Base-by-base conservation (phyloP, 2,888 invertebrate genomes). In the Drosophila eohydei region DNA sequence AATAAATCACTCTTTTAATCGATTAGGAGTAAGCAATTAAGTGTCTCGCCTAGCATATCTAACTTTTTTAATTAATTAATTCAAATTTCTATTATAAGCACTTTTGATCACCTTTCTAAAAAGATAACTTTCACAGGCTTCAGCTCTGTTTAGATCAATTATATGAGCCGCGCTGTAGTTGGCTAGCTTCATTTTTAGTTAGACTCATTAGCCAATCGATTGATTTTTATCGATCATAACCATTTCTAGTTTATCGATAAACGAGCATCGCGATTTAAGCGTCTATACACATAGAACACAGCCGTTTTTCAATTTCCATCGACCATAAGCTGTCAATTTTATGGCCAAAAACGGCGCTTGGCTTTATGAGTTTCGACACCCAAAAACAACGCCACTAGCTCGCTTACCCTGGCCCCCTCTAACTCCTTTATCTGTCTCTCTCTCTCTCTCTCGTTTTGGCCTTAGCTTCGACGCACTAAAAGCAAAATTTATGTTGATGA, bases 281-380 rank as follows among this genome's bases (percentile, higher is more conserved):
- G 54, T 38, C 62, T 28, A 63, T 46, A 2, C 26, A 26, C 38
- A 28, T n/a, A 50, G 65, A 75, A 58, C 54, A 59, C 32, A 62
- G 63, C 38, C 80, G 73, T 79, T 88, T 88, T 88, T 86, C 86
- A 90, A 90, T 86, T 88, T 88, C 66, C 66, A 65, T 70, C 62
- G 64, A 66, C 90, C 79, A 90, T 86, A 83, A 90, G 89, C 89
- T 88, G 90, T 86, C 86, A 86, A 86, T 86, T 90, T 90, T 90
- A 86, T 88, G 75, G 79, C 79, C 89, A 71, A 81, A 88, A 87
- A 72, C 74, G 81, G 77, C 90, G 87, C 81, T 89, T 86, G 78
- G 67, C 71, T 85, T 89, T 86, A 88, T 78, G 87, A 85, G 71
- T 82, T 82, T 85, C 87, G 78, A 86, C 90, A 85, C 88, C 86